Conservation (phyloP, 2,797 vertebrate genomes). For the Microcaecilia unicolor region DNA sequence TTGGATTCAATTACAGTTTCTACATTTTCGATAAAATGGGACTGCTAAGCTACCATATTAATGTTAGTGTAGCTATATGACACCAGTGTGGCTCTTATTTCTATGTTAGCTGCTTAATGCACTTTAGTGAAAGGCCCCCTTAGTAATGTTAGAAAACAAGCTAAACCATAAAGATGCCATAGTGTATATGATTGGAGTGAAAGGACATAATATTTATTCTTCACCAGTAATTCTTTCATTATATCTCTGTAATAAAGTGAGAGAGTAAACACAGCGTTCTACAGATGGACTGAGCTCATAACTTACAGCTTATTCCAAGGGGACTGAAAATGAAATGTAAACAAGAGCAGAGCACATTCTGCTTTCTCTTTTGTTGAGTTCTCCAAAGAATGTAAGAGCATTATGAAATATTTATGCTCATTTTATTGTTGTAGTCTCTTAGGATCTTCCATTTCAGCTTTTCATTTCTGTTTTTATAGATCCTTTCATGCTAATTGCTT, state of each 20-base stretch:
- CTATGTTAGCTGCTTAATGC: no score
- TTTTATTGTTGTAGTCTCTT: not conserved
- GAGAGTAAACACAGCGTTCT: not conserved
- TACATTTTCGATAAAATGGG: no score
- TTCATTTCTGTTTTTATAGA: not conserved
- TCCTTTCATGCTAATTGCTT: not conserved
- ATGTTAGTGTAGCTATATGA: no score
- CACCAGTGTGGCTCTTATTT: no score
- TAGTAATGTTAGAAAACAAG: no score
- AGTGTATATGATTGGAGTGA: not conserved
- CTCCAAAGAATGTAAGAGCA: not conserved
- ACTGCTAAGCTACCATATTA: no score
- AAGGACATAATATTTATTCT: not conserved
- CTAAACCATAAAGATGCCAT: no score
- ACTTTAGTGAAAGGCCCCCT: no score
- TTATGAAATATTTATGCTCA: not conserved
- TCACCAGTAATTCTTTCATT: not conserved
- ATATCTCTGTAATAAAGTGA: not conserved
- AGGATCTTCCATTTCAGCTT: not conserved
- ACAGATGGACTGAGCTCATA: not conserved
- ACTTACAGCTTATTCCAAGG: not conserved
- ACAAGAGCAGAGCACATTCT: not conserved
- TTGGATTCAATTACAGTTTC: no score
- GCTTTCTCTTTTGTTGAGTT: accelerated
- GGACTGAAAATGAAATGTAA: not conserved